Percentiles rank a stretch among this genome's conserved stretches.
These are phyloP conservation scores for Sphecodes monilicornis DNA, from an alignment of 2,888 invertebrate species.

Conservation along the genomic window DNA sequence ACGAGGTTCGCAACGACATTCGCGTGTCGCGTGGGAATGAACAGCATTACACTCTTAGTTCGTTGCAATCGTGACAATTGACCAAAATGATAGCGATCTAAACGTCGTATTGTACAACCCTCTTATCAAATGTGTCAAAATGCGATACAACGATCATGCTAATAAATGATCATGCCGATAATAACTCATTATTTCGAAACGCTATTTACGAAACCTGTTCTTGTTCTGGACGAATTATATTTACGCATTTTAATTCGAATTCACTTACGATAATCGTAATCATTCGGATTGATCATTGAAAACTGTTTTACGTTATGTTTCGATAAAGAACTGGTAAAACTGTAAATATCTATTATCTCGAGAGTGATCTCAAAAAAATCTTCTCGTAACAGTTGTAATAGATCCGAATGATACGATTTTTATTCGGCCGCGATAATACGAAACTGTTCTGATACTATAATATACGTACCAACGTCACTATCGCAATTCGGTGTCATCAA, in stretches of 20 bases:
- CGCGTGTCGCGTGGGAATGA: constrained; percentile 17
- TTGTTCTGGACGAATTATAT: too few species aligned
- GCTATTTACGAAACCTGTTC: too few species aligned
- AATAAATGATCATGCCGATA: background rate
- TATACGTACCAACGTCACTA: background rate
- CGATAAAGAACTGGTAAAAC: background rate
- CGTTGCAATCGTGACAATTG: background rate
- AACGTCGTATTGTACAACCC: background rate
- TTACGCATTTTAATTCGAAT: too few species aligned
- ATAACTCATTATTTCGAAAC: background rate
- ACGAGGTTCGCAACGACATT: background rate
- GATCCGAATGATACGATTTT: background rate
- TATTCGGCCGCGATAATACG: background rate
- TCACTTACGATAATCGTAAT: too few species aligned
- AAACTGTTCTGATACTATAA: background rate
- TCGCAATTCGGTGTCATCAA: background rate
- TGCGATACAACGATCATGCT: background rate
- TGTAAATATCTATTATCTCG: background rate
- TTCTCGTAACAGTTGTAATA: background rate
- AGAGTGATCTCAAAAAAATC: background rate
- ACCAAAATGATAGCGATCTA: background rate
- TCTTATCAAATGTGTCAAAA: background rate
- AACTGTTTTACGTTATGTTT: background rate
- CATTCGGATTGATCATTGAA: too few species aligned
- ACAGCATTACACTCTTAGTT: background rate